phyloP scores from a whole-genome alignment of 1,140 invertebrate species.

The Conus betulinus region DNA sequence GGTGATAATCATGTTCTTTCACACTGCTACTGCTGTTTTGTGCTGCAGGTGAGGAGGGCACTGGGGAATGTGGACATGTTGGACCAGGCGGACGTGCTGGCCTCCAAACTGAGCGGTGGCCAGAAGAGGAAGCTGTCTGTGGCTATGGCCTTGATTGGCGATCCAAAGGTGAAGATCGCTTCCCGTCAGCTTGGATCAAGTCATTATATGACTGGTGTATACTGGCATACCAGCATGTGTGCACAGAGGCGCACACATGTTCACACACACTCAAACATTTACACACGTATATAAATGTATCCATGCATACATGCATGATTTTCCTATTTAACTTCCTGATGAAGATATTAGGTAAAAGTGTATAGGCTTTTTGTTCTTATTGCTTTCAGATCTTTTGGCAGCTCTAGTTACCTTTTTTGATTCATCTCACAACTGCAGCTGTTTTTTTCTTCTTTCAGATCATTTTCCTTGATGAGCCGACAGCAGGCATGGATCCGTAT shows the following conservation, averaged over 20 bases:
- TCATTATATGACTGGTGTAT: background rate
- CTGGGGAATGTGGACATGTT: constrained; percentile 84
- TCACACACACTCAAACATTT: background rate
- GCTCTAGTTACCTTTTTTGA: too few relatives aligned
- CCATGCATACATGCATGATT: too few relatives aligned
- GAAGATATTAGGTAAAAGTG: too few relatives aligned
- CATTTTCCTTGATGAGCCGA: constrained; percentile 91
- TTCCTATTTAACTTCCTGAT: too few relatives aligned
- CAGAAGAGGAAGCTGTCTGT: constrained; percentile 80
- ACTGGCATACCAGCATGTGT: background rate
- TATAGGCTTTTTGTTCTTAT: too few relatives aligned
- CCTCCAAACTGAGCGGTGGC: constrained; percentile 77
- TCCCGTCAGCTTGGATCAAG: background rate
- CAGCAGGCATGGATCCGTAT: constrained; percentile 91
- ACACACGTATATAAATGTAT: background rate
- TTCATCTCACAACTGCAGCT: too few relatives aligned
- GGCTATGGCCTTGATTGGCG: constrained; percentile 81
- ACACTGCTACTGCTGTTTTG: background rate
- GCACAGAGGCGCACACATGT: background rate
- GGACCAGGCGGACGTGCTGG: constrained; percentile 80
- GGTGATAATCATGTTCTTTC: too few relatives aligned
- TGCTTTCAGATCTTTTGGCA: too few relatives aligned
- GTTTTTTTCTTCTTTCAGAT: constrained; percentile 77
- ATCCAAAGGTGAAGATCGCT: constrained; percentile 83
- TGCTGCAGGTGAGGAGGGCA: constrained; percentile 52